Evolutionary conservation across 1,140 invertebrate species (phyloP), one percentile per base, ranked within the genome.

Genomic region (Adoxophyes honmai): DNA sequence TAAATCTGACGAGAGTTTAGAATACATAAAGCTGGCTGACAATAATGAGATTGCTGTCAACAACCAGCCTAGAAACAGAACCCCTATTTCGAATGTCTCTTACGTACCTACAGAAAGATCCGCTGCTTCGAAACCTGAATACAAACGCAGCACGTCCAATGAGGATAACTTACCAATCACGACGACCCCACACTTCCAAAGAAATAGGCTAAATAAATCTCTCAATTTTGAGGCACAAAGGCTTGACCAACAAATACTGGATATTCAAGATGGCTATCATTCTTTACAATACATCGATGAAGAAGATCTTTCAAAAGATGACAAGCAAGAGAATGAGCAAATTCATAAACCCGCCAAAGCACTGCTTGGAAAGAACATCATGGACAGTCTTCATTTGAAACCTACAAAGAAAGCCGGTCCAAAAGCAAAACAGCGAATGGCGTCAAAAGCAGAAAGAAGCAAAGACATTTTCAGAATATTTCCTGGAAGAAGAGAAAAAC

Each of bases 361-460:
- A 14, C 66, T 90, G 55, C 65, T 87, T 6, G 79, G 79, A 2
- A 88, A 88, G 63, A 89, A 89, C 64, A 88, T 89, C 7, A 86
- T 86, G 73, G 89, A 90, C 48, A 90, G 86, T 66, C 67, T 90
- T 6, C 73, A 90, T 62, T 73, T 90, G 60, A 90, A 90, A 67
- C 86, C 87, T 9, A 73, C 73, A 4, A 90, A 90, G 56, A 90
- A 90, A 70, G 59, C 63, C 16, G 85, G 80, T n/a, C 81, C 77
- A 10, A 85, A 83, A 71, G 66, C 77, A 6, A 88, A 87, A 64
- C 86, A 88, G 55, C 71, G 84, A 37, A 71, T 74, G 60, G 68
- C 68, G 1, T 63, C 64, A 5, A 85, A 80, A 66, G 39, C 60
- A 21, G 83, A 88, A 7, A 84, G 76, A 66, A 36, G 60, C 14